Base-by-base conservation (phyloP, 1,140 invertebrate genomes). In the Drosophila parabipectinata region DNA sequence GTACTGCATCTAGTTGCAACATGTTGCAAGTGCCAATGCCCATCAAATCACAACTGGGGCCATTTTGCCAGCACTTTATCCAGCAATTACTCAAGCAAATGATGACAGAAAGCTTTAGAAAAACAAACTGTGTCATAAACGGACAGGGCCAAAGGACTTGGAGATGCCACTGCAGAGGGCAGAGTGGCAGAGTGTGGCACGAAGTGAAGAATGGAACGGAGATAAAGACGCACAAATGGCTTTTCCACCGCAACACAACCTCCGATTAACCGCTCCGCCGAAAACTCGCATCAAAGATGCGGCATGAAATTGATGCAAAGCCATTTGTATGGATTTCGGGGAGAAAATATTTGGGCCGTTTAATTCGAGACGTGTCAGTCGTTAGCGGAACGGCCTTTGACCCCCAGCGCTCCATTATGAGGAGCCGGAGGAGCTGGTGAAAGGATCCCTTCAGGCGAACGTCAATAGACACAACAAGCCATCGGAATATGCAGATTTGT, bases 21-120 rank as follows among this genome's bases (percentile, higher is more conserved):
- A 85, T 84, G 77, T 62, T 64, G 73, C 73, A 80, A 69, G 63
- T 60, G 73, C 34, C 63, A 48, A 50, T 69, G 32, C 44, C 64
- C 73, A 85, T 85, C 81, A 84, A 84, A 85, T 80, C 77, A 66
- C 59, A 44, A 44, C 44, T 47, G 32, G 58, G 62, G n/a, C 37
- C 76, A 75, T 68, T 78, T 78, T 50, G 75, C 51, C 45, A 63
- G 72, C 77, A 74, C 81, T 85, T 85, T 84, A 84, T 77, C 81
- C 76, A 64, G 81, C 80, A 85, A 84, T 84, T 84, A 85, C 81
- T 53, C 48, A 51, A 21, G 76, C 59, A 68, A 83, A 68, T 59
- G 66, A 76, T 83, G 54, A 59, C 64, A 61, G 62, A 58, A 10
- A 47, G 44, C 44, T 21, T 10, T 47, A 18, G 48, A 7, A 55